Evolutionary conservation across 2,888 invertebrate genomes (phyloP).

Genomic region (Athripsodes cinereus): DNA sequence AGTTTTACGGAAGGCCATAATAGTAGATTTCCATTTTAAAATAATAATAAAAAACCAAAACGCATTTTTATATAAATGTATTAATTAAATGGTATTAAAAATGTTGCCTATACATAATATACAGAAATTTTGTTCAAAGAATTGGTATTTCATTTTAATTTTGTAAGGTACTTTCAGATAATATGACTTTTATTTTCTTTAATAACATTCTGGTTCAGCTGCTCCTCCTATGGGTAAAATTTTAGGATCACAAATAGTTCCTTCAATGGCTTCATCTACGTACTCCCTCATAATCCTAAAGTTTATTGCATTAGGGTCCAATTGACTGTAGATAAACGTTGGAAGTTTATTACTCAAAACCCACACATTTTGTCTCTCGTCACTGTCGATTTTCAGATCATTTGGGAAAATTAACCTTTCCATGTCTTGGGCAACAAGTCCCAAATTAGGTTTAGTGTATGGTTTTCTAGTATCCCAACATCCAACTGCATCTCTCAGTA

Average conservation of each 20-base stretch:
- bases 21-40: neutral
- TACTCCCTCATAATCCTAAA: conserved; percentile 67
- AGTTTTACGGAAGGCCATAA: neutral
- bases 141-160: too few species aligned
- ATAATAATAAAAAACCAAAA: too few species aligned
- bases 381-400: conserved; percentile 71
- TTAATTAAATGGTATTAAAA: too few species aligned
- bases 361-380: conserved; percentile 65
- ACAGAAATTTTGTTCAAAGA: too few species aligned
- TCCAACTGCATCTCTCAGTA: conserved; percentile 66
- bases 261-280: conserved; percentile 55
- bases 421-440: conserved; percentile 55
- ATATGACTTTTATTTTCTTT: neutral
- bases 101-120: too few species aligned
- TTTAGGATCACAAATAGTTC: conserved; percentile 65
- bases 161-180: too few species aligned
- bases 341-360: conserved; percentile 70
- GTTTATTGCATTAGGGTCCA: conserved; percentile 61
- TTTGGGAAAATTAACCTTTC: conserved; percentile 72
- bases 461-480: conserved; percentile 75
- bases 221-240: conserved; percentile 29
- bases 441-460: conserved; percentile 57
- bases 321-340: conserved; percentile 59
- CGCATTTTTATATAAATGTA: too few species aligned
- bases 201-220: conserved; percentile 21